phyloP scores from a whole-genome alignment of 2,113 vertebrate species.

The Coturnix japonica region DNA sequence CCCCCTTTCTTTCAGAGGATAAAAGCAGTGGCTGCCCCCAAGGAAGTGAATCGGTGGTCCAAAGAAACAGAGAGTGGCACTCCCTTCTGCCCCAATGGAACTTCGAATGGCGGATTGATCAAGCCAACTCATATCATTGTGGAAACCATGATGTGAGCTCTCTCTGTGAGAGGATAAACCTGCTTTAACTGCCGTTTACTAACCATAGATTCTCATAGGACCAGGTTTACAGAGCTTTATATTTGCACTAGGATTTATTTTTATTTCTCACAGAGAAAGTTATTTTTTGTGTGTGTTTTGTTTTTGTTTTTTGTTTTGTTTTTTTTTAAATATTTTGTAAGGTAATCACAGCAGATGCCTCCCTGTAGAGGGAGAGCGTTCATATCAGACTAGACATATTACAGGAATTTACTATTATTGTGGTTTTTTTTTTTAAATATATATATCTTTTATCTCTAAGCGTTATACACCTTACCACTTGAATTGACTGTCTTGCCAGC shows the following conservation, averaged over 20 bases:
- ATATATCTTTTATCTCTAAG: slow-evolving; percentile 74
- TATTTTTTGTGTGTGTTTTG: slow-evolving; percentile 73
- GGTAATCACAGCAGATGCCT: slow-evolving; percentile 73
- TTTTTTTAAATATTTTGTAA: slow-evolving; percentile 81
- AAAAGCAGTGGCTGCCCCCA: slow-evolving; percentile 90
- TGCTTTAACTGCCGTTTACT: slow-evolving; percentile 90
- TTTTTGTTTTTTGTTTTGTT: slow-evolving; percentile 27
- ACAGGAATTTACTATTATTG: slow-evolving; percentile 78
- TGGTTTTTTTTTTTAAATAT: slow-evolving; percentile 60
- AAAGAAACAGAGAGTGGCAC: slow-evolving; percentile 75
- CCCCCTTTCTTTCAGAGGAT: slow-evolving; percentile 83
- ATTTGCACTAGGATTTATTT: slow-evolving; percentile 90
- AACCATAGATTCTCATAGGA: slow-evolving; percentile 92
- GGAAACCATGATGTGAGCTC: slow-evolving; percentile 98
- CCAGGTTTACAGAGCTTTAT: slow-evolving; percentile 93
- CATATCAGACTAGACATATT: slow-evolving; percentile 80
- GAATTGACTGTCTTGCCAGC: slow-evolving; percentile 80
- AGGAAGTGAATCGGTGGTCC: slow-evolving; percentile 83
- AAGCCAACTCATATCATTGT: slow-evolving; percentile 95
- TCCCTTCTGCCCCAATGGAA: slow-evolving; percentile 77
- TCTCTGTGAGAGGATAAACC: slow-evolving; percentile 86
- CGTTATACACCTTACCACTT: slow-evolving; percentile 75
- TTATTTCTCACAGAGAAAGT: slow-evolving; percentile 85
- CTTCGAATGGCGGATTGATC: slow-evolving; percentile 82
- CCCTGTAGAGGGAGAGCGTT: slow-evolving; percentile 75